Conservation (phyloP, 2,888 invertebrate genomes). For the Formica aserva region DNA sequence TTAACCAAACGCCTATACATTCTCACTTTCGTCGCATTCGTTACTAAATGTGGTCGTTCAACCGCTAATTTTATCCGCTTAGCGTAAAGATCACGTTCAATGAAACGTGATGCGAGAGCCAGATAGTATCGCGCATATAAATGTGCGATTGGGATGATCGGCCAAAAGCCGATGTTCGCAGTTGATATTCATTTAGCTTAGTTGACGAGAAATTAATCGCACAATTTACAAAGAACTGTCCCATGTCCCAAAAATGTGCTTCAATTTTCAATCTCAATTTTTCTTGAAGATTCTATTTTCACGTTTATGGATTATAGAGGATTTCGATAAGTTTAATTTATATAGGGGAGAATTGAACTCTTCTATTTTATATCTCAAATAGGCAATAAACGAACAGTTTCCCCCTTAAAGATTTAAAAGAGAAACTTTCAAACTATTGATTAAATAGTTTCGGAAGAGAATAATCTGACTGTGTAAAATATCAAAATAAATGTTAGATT, state of each 20-base stretch:
- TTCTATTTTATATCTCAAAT: background rate
- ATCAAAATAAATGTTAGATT: background rate
- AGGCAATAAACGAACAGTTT: background rate
- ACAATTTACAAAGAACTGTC: background rate
- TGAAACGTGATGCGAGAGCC: slow-evolving; percentile 26
- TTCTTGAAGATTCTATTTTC: too few species aligned
- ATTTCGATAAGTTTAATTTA: background rate
- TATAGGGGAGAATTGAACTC: background rate
- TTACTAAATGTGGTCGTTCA: slow-evolving; percentile 5
- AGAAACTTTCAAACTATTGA: background rate
- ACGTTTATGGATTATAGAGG: background rate
- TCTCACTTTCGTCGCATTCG: slow-evolving; percentile 9
- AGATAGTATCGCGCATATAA: background rate
- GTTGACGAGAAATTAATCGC: background rate
- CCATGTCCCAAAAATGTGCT: background rate
- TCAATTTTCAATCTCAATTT: background rate
- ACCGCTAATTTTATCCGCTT: slow-evolving; percentile 21
- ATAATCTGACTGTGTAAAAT: background rate
- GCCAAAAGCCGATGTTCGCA: background rate
- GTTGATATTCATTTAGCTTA: background rate
- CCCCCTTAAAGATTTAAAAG: background rate
- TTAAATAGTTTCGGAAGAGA: background rate
- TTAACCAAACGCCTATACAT: slow-evolving; percentile 11
- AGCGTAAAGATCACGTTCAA: slow-evolving; percentile 9
- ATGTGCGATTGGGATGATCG: background rate